Conservation (phyloP, 2,113 vertebrate genomes). For the Notiomystis cincta region DNA sequence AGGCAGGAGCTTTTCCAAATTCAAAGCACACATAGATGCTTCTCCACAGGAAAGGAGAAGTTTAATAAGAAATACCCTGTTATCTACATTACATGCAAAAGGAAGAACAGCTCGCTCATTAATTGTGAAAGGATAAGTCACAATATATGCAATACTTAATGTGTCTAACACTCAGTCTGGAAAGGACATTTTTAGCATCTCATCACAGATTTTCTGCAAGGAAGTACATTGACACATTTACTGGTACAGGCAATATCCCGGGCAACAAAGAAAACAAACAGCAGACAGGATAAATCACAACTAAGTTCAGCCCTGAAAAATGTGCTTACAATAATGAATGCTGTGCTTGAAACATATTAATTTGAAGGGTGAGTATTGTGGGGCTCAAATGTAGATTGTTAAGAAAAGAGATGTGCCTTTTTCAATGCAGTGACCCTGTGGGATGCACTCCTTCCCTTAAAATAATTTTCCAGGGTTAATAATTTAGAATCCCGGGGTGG, state of each 20-base stretch:
- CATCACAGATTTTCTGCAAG: not conserved
- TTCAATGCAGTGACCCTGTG: not conserved
- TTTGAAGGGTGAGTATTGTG: not conserved
- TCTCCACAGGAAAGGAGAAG: not conserved
- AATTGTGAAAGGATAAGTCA: not conserved
- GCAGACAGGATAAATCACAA: not conserved
- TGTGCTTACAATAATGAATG: not conserved
- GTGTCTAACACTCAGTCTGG: not conserved
- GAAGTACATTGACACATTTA: not conserved
- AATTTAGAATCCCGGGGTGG: not conserved
- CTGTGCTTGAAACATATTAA: not conserved
- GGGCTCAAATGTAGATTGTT: rapidly evolving
- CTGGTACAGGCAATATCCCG: not conserved
- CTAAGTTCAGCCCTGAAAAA: not conserved
- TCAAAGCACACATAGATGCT: not conserved
- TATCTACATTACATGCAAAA: not conserved
- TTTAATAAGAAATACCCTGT: not conserved
- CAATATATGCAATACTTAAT: not conserved
- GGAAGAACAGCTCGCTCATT: not conserved
- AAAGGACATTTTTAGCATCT: not conserved
- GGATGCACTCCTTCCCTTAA: not conserved
- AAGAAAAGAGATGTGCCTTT: not conserved
- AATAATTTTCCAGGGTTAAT: not conserved
- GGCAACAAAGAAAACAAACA: not conserved
- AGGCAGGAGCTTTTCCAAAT: not conserved